Evolutionary conservation across 2,888 invertebrate species (phyloP), one percentile per base, ranked within the genome.

Genomic region (Lasioglossum figueresi): DNA sequence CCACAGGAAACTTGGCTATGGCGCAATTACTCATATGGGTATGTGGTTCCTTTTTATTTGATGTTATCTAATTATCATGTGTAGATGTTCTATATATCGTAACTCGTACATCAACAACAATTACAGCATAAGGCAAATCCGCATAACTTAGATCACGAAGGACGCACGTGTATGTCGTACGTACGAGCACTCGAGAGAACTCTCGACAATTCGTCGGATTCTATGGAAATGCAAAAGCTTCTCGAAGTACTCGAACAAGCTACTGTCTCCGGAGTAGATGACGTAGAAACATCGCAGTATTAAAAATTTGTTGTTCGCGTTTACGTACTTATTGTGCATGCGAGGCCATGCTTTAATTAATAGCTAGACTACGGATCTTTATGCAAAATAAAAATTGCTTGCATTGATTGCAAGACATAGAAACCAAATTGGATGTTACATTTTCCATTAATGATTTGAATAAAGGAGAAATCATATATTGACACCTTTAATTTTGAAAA

Each of bases 1-100:
- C 98, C 72, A 97, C 97, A 91, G 98, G 98, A 8, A 98, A 98
- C 94, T 96, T 99, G 88, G 97, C 98, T 80, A 97, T 99, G 92
- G 98, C 98, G 23, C 99, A 99, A 95, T 96, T 99, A 71, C 96
- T 99, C 73, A 97, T 99, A 94, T 99, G 99, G 99, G 99, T 99
- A 95, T 96, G 83, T 84, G 63, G 63, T 52, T 74, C 31, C 34
- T 76, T 40, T 78, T 83, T 72, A 76, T 87, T 73, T 6, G 70
- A 63, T 86, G 85, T 74, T 90, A n/a, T 63, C 10, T 34, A 27
- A 45, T 27, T 43, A 48, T 34, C 45, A 40, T 37, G 59, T 16
- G 19, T 43, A 75, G 59, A 23, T 75, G 59, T 63, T 31, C 6
- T 10, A 56, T 10, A 56, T 66, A 43, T 68, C 40, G 27, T 68